phyloP scores from a whole-genome alignment of 2,797 vertebrate species.

The Dallia pectoralis region DNA sequence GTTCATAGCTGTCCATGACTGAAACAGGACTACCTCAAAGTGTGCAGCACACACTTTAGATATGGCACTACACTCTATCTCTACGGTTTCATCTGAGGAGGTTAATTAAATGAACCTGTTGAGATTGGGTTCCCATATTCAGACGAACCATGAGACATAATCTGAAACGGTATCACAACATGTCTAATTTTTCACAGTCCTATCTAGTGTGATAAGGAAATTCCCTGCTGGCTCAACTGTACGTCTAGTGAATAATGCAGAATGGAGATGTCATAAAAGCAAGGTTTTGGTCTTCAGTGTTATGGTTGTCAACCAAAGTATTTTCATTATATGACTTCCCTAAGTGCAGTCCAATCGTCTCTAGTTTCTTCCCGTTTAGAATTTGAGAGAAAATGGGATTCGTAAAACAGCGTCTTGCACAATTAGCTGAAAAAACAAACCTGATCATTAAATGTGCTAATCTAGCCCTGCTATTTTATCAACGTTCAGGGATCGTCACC shows the following conservation, averaged over 20 bases:
- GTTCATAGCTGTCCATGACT: too few species aligned
- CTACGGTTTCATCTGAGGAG: neutral
- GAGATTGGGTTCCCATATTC: neutral
- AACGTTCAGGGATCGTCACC: neutral
- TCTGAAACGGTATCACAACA: neutral
- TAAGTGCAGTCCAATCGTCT: constrained; percentile 11
- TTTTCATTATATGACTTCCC: constrained; percentile 28
- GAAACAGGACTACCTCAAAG: too few species aligned
- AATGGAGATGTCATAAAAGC: constrained; percentile 38
- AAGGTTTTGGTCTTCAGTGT: constrained; percentile 30
- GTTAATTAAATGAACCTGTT: neutral
- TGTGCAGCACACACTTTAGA: too few species aligned
- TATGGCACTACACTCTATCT: neutral
- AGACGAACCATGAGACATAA: neutral
- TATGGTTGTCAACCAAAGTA: constrained; percentile 18
- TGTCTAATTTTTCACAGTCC: neutral
- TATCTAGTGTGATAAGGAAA: neutral
- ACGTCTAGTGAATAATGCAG: neutral
- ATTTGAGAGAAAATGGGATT: neutral
- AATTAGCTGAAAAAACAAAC: constrained; percentile 20
- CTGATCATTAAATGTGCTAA: constrained; percentile 1
- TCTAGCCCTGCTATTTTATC: neutral
- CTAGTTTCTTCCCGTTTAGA: neutral
- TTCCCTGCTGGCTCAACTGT: neutral
- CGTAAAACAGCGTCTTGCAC: neutral